A percentile compares a stretch with the other conserved stretches of the same genome.
These are phyloP conservation scores for Sesamia nonagrioides DNA, from an alignment of 1,140 invertebrate genomes.

Conservation along the genomic window DNA sequence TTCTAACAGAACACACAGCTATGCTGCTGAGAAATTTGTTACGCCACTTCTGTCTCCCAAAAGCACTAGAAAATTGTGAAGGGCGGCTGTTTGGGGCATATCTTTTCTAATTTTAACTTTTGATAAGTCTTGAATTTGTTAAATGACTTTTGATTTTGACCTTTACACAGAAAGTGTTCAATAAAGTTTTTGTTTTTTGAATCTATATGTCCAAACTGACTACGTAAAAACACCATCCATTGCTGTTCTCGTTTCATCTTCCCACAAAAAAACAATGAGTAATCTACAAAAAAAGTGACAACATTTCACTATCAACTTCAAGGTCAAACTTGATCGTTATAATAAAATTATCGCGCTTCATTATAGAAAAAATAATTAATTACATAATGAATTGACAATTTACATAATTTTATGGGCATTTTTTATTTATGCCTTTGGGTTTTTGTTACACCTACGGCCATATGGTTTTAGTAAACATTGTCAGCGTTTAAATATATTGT, in stretches of 20 bases:
- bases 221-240: not conserved
- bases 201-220: not conserved
- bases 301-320: conserved; percentile 3
- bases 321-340: conserved; percentile 26
- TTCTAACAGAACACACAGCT: too few species aligned
- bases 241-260: not conserved
- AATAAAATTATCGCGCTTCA: not conserved
- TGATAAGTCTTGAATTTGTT: too few species aligned
- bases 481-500: not conserved
- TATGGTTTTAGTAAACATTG: conserved; percentile 28
- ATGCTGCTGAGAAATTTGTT: too few species aligned
- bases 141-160: too few species aligned
- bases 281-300: not conserved
- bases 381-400: conserved; percentile 20
- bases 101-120: too few species aligned
- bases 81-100: too few species aligned
- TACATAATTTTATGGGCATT: conserved; percentile 38
- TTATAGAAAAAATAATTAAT: conserved; percentile 35
- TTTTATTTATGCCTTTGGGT: conserved; percentile 21
- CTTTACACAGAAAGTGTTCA: too few species aligned
- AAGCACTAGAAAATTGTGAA: too few species aligned
- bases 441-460: not conserved
- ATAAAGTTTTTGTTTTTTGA: too few species aligned
- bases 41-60: too few species aligned
- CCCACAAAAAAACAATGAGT: conserved; percentile 1